phyloP scores from a whole-genome alignment of 2,797 vertebrate genomes.

The Halcyon badia region DNA sequence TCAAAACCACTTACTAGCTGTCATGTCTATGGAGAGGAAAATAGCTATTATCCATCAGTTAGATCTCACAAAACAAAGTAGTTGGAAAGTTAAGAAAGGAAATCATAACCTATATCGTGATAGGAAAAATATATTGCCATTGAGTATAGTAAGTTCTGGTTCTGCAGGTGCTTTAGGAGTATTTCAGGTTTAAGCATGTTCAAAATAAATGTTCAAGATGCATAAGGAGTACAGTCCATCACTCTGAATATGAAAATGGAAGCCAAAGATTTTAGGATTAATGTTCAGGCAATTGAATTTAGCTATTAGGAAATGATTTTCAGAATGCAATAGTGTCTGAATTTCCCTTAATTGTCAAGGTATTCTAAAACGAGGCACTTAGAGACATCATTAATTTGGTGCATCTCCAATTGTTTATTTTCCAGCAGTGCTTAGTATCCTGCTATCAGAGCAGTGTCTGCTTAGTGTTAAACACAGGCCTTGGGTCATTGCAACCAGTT shows the following conservation, averaged over 20 bases:
- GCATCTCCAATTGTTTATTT: neutral
- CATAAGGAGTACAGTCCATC: neutral
- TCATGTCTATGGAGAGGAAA: neutral
- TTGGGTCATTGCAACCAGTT: neutral
- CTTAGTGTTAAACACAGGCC: neutral
- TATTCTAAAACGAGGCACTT: neutral
- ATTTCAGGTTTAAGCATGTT: neutral
- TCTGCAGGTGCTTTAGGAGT: neutral
- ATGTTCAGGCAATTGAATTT: neutral
- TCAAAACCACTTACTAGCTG: neutral
- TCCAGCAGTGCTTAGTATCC: neutral
- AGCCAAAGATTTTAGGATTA: neutral
- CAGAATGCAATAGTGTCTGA: neutral
- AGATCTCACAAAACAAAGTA: neutral
- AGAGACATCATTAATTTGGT: neutral
- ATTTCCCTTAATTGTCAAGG: neutral
- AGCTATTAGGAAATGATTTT: neutral
- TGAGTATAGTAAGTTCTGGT: neutral
- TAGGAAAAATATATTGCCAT: neutral
- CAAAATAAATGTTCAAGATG: neutral
- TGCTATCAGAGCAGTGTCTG: neutral
- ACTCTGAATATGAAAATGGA: neutral
- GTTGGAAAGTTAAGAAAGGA: neutral
- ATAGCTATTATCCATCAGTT: neutral
- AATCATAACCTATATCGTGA: neutral